phyloP scores from a whole-genome alignment of 2,797 vertebrate species.

The Acanthurus leucopareius region DNA sequence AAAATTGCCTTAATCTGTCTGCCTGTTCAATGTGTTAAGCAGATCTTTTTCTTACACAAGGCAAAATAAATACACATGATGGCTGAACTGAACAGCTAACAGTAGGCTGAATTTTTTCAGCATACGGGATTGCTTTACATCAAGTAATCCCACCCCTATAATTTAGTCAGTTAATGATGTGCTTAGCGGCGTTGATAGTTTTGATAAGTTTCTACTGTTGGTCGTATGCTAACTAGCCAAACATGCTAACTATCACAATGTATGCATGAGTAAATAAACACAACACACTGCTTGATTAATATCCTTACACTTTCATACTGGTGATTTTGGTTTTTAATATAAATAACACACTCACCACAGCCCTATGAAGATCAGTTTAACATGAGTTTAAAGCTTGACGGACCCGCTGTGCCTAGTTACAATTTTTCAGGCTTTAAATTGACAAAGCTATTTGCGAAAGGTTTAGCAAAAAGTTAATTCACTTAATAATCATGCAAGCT shows the following conservation, averaged over 20 bases:
- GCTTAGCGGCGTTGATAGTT: not conserved
- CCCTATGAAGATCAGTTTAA: not conserved
- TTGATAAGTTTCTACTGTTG: not conserved
- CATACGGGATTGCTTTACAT: no score
- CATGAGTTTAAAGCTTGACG: not conserved
- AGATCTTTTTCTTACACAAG: no score
- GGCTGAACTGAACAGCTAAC: no score
- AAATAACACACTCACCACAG: not conserved
- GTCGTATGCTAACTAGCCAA: not conserved
- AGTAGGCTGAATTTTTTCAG: no score
- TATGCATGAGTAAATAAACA: no score
- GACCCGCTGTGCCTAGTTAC: not conserved
- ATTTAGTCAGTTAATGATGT: no score
- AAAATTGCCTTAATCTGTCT: no score
- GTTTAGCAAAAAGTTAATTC: slow-evolving; percentile 19
- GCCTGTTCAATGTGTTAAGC: no score
- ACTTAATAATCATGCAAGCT: not conserved
- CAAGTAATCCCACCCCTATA: no score
- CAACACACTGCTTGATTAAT: not conserved
- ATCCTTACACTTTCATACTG: not conserved
- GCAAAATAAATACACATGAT: no score
- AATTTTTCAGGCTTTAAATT: not conserved
- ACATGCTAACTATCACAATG: not conserved
- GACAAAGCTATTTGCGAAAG: not conserved
- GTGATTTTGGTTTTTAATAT: not conserved